Percentiles rank a stretch among this genome's conserved stretches.
These are phyloP conservation scores for Oncorhynchus masou DNA, from an alignment of 2,113 vertebrate species.

Conservation along the genomic window DNA sequence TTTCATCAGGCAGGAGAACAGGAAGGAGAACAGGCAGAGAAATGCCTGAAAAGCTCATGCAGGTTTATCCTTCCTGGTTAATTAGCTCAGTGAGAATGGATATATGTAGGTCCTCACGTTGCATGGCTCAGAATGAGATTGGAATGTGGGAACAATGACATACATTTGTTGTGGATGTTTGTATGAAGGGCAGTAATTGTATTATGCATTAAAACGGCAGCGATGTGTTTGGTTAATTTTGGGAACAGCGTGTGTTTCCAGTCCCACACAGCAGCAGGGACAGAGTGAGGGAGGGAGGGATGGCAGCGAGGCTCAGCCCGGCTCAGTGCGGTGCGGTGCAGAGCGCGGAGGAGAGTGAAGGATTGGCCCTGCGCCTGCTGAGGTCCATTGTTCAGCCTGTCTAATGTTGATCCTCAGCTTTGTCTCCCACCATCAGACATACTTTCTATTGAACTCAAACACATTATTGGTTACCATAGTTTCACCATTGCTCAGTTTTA, in stretches of 20 bases:
- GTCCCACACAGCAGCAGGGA: slow-evolving; percentile 50
- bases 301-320: no score
- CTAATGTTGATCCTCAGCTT: slow-evolving; percentile 73
- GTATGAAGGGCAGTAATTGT: slow-evolving; percentile 32
- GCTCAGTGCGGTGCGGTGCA: no score
- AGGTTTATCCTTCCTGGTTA: slow-evolving; percentile 9
- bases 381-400: slow-evolving; percentile 61
- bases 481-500: slow-evolving; percentile 76
- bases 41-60: slow-evolving; percentile 5
- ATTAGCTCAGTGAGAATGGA: slow-evolving; percentile 22
- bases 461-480: slow-evolving; percentile 82
- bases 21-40: neutral
- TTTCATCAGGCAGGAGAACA: neutral
- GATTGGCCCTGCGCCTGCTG: slow-evolving; percentile 56
- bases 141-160: slow-evolving; percentile 32
- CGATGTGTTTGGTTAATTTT: slow-evolving; percentile 32
- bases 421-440: slow-evolving; percentile 76
- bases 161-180: slow-evolving; percentile 38
- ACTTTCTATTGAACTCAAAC: slow-evolving; percentile 80
- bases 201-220: slow-evolving; percentile 25
- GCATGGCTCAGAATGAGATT: slow-evolving; percentile 29
- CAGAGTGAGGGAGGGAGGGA: slow-evolving; percentile 53
- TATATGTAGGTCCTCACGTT: slow-evolving; percentile 29
- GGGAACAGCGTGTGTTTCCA: slow-evolving; percentile 40
- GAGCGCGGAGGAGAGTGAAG: slow-evolving; percentile 10